A percentile compares a stretch with the other conserved stretches of the same genome.
phyloP scores from a whole-genome alignment of 2,888 invertebrate genomes.

The Mongoloraphidia duomilia region DNA sequence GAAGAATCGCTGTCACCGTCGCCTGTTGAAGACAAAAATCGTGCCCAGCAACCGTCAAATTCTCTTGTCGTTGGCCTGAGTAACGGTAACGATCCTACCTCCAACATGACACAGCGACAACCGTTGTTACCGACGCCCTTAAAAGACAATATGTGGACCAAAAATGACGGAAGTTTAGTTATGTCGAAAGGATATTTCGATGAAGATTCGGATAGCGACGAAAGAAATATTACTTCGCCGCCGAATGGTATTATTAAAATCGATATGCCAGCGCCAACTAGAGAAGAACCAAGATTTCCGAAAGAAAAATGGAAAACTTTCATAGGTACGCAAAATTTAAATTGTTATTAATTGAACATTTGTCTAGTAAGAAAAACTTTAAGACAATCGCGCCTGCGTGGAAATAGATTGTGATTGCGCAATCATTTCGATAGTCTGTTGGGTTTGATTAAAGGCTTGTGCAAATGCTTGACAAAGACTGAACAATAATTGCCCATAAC shows the following conservation, averaged over 20 bases:
- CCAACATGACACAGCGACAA: conserved; percentile 44
- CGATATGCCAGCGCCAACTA: conserved; percentile 48
- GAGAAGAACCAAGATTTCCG: conserved; percentile 65
- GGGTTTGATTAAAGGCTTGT: too few species aligned
- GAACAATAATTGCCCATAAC: too few species aligned
- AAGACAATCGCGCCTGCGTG: too few species aligned
- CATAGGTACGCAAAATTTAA: conserved; percentile 34
- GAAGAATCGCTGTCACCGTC: conserved; percentile 23
- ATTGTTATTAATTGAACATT: too few species aligned
- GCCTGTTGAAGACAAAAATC: conserved; percentile 17
- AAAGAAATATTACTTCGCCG: conserved; percentile 23
- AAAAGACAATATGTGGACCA: conserved; percentile 34
- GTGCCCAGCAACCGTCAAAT: neutral
- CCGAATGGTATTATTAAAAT: conserved; percentile 40
- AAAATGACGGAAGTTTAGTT: conserved; percentile 24
- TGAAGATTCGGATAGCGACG: conserved; percentile 33
- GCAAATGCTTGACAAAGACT: too few species aligned
- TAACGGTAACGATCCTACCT: conserved; percentile 28
- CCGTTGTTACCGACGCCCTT: conserved; percentile 37
- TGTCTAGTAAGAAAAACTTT: too few species aligned
- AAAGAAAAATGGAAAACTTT: conserved; percentile 76
- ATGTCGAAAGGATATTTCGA: conserved; percentile 30
- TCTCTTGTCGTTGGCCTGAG: conserved; percentile 27
- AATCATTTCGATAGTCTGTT: too few species aligned
- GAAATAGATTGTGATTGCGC: too few species aligned